Evolutionary conservation across 2,113 vertebrate genomes (phyloP).

Genomic region (Egretta garzetta): DNA sequence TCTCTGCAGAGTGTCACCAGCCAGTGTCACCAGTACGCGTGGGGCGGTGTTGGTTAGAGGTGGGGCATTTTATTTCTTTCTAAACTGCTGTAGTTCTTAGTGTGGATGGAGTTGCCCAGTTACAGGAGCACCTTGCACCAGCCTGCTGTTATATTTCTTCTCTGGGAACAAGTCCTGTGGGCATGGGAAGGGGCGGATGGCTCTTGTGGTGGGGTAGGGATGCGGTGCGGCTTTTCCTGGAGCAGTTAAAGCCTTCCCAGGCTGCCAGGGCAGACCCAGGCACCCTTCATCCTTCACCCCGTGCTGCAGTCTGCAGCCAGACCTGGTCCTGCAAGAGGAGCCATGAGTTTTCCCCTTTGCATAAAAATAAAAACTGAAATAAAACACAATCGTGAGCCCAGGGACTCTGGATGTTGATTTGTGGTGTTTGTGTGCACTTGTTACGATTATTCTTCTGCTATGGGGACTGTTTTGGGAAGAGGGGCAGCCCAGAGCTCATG

Average conservation of each 20-base stretch:
- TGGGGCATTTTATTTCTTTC: not conserved
- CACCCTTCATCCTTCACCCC: not conserved
- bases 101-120: not conserved
- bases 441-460: not conserved
- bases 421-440: not conserved
- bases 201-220: not conserved
- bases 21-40: accelerated
- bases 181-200: accelerated
- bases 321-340: not conserved
- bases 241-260: not conserved
- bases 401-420: not conserved
- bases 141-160: accelerated
- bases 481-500: not conserved
- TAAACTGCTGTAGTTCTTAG: not conserved
- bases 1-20: not conserved
- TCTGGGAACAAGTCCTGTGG: not conserved
- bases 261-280: not conserved
- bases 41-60: not conserved
- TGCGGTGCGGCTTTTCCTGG: not conserved
- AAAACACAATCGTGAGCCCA: not conserved
- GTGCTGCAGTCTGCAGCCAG: not conserved
- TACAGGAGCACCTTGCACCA: not conserved
- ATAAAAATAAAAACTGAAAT: not conserved
- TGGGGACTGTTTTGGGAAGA: not conserved
- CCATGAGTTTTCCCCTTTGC: not conserved